These are phyloP conservation scores for Drosophila kanapiae DNA, from an alignment of 1,140 invertebrate species.

Conservation along the genomic window DNA sequence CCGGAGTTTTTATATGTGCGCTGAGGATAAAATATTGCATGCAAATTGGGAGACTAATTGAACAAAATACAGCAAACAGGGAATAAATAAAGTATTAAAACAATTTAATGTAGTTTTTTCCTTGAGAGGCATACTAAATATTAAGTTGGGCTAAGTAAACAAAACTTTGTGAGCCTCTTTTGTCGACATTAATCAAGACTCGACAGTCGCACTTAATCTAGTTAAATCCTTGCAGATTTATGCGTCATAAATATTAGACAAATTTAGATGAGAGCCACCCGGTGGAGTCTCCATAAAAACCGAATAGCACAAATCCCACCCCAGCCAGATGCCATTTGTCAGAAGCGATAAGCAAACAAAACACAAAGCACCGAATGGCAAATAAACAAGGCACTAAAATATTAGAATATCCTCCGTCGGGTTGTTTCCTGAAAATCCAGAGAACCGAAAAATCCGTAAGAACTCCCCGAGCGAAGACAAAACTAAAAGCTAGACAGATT, in stretches of 20 bases:
- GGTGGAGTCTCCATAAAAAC: constrained; percentile 30
- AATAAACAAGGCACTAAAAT: constrained; percentile 74
- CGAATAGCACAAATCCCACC: constrained; percentile 13
- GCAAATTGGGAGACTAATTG: constrained; percentile 15
- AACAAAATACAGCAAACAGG: background rate
- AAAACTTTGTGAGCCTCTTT: background rate
- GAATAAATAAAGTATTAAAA: background rate
- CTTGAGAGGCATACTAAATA: background rate
- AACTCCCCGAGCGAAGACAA: constrained; percentile 26
- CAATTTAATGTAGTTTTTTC: background rate
- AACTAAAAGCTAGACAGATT: constrained; percentile 58
- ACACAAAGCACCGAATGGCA: constrained; percentile 32
- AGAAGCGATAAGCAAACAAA: constrained; percentile 48
- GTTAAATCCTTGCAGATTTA: constrained; percentile 36
- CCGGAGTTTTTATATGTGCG: background rate
- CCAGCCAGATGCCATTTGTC: constrained; percentile 58
- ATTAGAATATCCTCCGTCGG: constrained; percentile 25
- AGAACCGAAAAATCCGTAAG: constrained; percentile 14
- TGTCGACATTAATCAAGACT: constrained; percentile 30
- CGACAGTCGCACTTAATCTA: constrained; percentile 44
- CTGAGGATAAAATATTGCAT: constrained; percentile 4
- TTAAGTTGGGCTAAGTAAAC: background rate
- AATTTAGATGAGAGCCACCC: constrained; percentile 11
- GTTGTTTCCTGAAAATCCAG: constrained; percentile 2
- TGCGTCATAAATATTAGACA: constrained; percentile 40